Conservation (phyloP, 2,797 vertebrate genomes). For the Macropus fuliginosus region DNA sequence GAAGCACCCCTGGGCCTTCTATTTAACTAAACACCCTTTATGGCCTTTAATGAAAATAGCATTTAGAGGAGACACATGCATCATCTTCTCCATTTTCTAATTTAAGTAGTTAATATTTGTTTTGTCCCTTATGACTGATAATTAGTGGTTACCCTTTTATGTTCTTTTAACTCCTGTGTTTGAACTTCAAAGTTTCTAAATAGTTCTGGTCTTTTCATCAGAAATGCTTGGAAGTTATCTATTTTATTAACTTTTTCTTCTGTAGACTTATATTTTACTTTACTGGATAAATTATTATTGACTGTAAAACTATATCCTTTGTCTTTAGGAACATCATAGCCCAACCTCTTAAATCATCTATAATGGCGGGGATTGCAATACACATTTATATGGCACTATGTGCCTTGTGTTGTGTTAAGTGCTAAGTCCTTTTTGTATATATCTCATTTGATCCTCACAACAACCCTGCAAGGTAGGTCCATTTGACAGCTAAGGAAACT, state of each 20-base stretch:
- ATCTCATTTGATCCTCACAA: neutral
- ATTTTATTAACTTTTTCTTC: neutral
- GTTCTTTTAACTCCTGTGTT: neutral
- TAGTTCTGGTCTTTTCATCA: neutral
- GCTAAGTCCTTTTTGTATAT: neutral
- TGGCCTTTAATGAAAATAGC: neutral
- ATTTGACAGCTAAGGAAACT: neutral
- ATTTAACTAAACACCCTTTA: neutral
- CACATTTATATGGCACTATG: neutral
- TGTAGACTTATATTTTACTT: neutral
- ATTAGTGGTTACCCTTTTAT: neutral
- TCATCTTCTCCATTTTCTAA: neutral
- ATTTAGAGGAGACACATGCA: neutral
- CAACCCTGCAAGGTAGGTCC: neutral
- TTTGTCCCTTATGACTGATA: neutral
- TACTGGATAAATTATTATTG: neutral
- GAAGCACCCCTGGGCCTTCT: neutral
- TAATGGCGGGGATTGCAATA: neutral
- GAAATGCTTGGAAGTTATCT: neutral
- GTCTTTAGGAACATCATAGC: neutral
- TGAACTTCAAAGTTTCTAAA: neutral
- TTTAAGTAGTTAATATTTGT: neutral
- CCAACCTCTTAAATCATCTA: neutral
- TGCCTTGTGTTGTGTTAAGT: neutral
- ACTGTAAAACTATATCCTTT: neutral